phyloP scores from a whole-genome alignment of 1,140 invertebrate genomes.

The Drosophila paulistorum region DNA sequence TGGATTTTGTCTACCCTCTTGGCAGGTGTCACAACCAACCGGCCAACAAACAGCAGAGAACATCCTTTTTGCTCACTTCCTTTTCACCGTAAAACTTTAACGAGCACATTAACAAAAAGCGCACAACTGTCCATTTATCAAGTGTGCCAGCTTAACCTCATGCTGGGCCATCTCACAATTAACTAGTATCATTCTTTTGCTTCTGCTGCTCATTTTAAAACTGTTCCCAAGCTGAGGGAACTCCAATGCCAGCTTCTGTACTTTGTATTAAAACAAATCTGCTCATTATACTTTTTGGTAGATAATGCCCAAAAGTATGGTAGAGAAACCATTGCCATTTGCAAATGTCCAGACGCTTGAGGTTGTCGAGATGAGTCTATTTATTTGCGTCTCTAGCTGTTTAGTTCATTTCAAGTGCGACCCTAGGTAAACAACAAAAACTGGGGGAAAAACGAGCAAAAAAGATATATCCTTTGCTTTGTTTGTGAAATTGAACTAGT shows the following conservation, averaged over 20 bases:
- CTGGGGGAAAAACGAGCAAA: not conserved
- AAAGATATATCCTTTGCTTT: constrained; percentile 31
- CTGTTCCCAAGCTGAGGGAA: constrained; percentile 55
- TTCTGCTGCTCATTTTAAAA: constrained; percentile 69
- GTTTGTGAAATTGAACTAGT: constrained; percentile 62
- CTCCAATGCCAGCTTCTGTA: constrained; percentile 47
- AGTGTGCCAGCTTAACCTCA: constrained; percentile 30
- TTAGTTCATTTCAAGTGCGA: constrained; percentile 54
- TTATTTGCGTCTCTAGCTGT: constrained; percentile 57
- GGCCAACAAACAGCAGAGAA: not conserved
- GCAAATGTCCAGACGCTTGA: constrained; percentile 60
- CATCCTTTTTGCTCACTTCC: constrained; percentile 67
- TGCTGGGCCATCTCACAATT: constrained; percentile 17
- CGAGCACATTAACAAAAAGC: constrained; percentile 68
- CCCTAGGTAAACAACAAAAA: constrained; percentile 31
- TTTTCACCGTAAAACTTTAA: constrained; percentile 80
- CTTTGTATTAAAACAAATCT: constrained; percentile 70
- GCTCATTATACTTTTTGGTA: constrained; percentile 62
- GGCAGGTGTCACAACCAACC: constrained; percentile 45
- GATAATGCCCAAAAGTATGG: constrained; percentile 1
- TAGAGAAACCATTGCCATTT: constrained; percentile 69
- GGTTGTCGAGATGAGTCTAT: constrained; percentile 31
- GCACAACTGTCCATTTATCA: constrained; percentile 50
- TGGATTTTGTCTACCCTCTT: constrained; percentile 39
- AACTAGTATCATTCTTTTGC: constrained; percentile 46